These are phyloP conservation scores for Tenthredo distinguenda DNA, from an alignment of 2,888 invertebrate species.

Conservation along the genomic window DNA sequence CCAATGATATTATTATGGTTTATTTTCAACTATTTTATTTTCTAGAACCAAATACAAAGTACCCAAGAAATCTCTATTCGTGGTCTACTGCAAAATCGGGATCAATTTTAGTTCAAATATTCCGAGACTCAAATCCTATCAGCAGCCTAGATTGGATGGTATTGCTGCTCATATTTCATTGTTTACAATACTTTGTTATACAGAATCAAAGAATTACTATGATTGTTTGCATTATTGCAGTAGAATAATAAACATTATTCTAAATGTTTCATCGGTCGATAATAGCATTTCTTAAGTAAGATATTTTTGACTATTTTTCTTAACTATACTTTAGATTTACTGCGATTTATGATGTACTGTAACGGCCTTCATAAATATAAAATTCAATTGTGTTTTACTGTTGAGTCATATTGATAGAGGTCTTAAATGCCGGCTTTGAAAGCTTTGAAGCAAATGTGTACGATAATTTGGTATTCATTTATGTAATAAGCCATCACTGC, in stretches of 20 bases:
- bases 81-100: neutral
- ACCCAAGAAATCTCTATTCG: neutral
- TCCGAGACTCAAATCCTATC: neutral
- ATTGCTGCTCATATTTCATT: neutral
- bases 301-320: constrained; percentile 14
- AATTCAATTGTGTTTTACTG: constrained; percentile 11
- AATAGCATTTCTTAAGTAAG: constrained; percentile 4
- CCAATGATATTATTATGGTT: constrained; percentile 24
- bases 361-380: constrained; percentile 30
- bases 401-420: neutral
- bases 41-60: neutral
- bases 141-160: neutral
- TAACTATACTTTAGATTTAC: constrained; percentile 4
- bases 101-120: neutral
- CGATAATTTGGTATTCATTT: constrained; percentile 16
- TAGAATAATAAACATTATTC: constrained; percentile 13
- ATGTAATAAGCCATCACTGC: constrained; percentile 11
- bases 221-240: constrained; percentile 40
- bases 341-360: constrained; percentile 32
- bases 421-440: constrained; percentile 12
- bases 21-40: neutral
- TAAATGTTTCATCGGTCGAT: neutral
- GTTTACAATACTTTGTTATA: constrained; percentile 12
- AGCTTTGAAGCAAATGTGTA: neutral
- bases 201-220: neutral